Evolutionary conservation across 1,140 invertebrate species (phyloP), one percentile per base, ranked within the genome.

Genomic region (Chlorops oryzae): DNA sequence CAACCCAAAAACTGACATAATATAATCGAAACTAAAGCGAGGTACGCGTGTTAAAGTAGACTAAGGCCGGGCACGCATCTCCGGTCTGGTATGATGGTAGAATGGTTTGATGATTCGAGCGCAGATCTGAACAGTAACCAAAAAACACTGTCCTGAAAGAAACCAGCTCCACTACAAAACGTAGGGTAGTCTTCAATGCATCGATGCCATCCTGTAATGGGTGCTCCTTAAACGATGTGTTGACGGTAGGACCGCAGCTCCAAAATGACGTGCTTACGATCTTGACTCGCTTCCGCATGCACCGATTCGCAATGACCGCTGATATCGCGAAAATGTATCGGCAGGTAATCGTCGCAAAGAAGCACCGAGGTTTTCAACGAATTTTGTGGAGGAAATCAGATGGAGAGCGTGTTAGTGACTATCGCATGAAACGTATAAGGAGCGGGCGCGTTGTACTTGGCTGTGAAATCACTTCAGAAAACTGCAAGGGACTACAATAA

Each of bases 391-490:
- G 35, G 13, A 18, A 37, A 37, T 5, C 5, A 5, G 35, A 37
- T 18, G 6, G 13, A 6, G 35, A 7, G 6, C 35, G n/a, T 37
- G 6, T 37, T 6, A 37, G 13, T 15, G 35, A 37, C n/a, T 37
- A 15, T 15, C 35, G 6, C 20, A 37, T 18, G 35, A 18, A n/a
- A 37, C 20, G 35, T n/a, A n/a, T n/a, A n/a, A n/a, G 61, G 57
- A n/a, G 39, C 56, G 3, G 52, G 57, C 22, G 63, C 68, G 6
- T 58, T 69, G 6, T 72, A 51, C 44, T 40, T 68, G 6, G 70
- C 71, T 5, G 63, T 58, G 6, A 34, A 59, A 42, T 52, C 27
- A 54, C 25, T 75, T 10, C 37, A 65, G 17, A 58, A 68, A 56
- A 40, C 71, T 17, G 62, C 59, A n/a, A n/a, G n/a, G n/a, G n/a